phyloP scores from a whole-genome alignment of 2,888 invertebrate genomes.

The Mamestra brassicae region DNA sequence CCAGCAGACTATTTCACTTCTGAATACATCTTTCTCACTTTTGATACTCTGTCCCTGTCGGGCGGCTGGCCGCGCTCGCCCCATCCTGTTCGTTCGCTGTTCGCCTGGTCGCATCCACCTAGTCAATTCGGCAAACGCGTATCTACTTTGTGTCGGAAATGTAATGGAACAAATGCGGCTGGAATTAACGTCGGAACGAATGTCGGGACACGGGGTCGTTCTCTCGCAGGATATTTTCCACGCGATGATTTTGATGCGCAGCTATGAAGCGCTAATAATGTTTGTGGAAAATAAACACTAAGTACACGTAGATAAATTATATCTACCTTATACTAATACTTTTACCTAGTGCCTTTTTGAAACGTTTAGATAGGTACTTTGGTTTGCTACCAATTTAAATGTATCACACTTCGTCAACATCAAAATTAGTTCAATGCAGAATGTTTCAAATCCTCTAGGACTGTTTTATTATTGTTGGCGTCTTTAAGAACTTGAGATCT shows the following conservation, averaged over 20 bases:
- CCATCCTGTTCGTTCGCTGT: slow-evolving; percentile 81
- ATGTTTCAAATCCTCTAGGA: background rate
- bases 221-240: slow-evolving; percentile 89
- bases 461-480: background rate
- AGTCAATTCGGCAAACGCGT: slow-evolving; percentile 91
- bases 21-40: slow-evolving; percentile 92
- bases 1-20: slow-evolving; percentile 94
- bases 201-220: slow-evolving; percentile 89
- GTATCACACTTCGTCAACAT: background rate
- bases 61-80: slow-evolving; percentile 73
- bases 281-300: slow-evolving; percentile 74
- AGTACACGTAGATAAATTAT: slow-evolving; percentile 34
- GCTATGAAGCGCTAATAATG: slow-evolving; percentile 83
- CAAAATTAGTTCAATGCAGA: background rate
- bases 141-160: slow-evolving; percentile 91
- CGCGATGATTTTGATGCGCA: slow-evolving; percentile 89
- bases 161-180: slow-evolving; percentile 91
- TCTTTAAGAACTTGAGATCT: background rate
- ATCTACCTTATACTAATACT: slow-evolving; percentile 38
- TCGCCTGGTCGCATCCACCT: slow-evolving; percentile 90
- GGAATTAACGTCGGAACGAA: slow-evolving; percentile 90
- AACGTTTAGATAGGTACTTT: background rate
- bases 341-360: slow-evolving; percentile 19
- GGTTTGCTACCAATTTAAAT: background rate
- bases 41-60: slow-evolving; percentile 85